A percentile compares a stretch with the other conserved stretches of the same genome.
phyloP scores from a whole-genome alignment of 2,113 vertebrate species.

The Phaetusa simplex region DNA sequence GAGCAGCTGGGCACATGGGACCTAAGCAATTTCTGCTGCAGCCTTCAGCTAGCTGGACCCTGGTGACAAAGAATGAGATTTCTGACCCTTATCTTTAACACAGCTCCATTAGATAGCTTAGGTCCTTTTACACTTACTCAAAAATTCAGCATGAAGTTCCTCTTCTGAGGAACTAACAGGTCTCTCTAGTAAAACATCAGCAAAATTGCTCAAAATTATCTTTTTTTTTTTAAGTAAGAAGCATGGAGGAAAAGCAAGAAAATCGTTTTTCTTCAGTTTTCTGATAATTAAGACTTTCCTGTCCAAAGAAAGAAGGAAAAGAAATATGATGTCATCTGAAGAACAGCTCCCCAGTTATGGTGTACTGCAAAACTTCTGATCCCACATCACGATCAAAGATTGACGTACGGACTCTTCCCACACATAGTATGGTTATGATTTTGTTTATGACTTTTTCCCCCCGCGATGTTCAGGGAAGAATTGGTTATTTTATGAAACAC shows the following conservation, averaged over 20 bases:
- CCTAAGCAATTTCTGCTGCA: background rate
- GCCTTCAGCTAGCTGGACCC: background rate
- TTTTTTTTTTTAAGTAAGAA: background rate
- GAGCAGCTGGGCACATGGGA: background rate
- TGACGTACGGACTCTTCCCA: background rate
- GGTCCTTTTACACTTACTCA: background rate
- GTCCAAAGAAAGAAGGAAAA: background rate
- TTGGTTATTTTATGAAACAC: background rate
- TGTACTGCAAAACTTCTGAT: background rate
- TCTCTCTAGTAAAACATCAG: background rate
- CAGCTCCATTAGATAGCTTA: accelerated
- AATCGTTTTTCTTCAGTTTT: background rate
- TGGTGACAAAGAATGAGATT: background rate
- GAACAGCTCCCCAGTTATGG: background rate
- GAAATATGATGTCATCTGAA: background rate
- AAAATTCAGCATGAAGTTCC: background rate
- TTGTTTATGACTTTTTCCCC: background rate
- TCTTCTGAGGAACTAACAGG: background rate
- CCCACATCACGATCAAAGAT: too few species aligned
- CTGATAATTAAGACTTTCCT: background rate
- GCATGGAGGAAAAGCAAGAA: background rate
- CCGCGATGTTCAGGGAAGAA: background rate
- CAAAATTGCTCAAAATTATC: background rate
- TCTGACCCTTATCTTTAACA: background rate
- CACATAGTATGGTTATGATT: accelerated